phyloP scores from a whole-genome alignment of 2,797 vertebrate genomes.

The Morus bassanus region DNA sequence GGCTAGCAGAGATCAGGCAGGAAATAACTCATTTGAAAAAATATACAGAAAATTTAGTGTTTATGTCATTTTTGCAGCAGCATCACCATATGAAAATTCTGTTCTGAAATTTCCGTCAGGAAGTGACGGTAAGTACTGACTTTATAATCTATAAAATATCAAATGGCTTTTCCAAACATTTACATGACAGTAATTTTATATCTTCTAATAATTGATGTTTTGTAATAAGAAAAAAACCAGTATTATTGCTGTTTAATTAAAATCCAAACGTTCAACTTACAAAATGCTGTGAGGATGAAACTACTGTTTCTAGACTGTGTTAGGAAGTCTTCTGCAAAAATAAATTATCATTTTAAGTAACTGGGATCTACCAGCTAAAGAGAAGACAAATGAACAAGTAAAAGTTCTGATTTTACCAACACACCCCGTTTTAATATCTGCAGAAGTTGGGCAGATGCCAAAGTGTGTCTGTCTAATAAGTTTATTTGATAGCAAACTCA shows the following conservation, averaged over 20 bases:
- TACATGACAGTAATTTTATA: background rate
- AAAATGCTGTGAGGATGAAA: background rate
- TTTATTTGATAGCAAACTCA: background rate
- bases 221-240: background rate
- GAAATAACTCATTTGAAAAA: background rate
- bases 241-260: background rate
- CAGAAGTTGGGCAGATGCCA: background rate
- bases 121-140: slow-evolving; percentile 49
- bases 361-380: background rate
- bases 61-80: background rate
- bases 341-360: background rate
- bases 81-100: background rate
- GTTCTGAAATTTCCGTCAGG: background rate
- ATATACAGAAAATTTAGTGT: background rate
- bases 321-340: background rate
- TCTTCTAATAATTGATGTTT: background rate
- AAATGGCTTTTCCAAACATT: background rate
- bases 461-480: background rate
- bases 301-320: background rate
- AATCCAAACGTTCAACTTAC: background rate
- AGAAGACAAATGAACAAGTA: background rate
- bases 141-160: slow-evolving; percentile 14
- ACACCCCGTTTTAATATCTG: background rate
- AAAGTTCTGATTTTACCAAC: background rate
- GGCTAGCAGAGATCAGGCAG: slow-evolving; percentile 30